phyloP scores from a whole-genome alignment of 2,797 vertebrate genomes.

The Periparus ater region DNA sequence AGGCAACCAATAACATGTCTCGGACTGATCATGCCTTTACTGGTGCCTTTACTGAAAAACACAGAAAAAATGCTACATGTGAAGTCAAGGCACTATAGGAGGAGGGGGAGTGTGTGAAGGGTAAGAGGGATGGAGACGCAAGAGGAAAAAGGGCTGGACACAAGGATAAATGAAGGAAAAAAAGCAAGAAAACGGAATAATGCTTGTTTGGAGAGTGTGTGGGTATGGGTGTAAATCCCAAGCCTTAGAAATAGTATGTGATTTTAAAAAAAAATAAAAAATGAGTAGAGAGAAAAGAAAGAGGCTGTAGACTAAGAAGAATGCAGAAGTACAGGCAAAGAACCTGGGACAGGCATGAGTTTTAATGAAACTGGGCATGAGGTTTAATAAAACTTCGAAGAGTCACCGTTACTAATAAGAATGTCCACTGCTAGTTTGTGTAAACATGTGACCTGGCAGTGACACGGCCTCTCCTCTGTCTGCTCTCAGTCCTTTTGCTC shows the following conservation, averaged over 20 bases:
- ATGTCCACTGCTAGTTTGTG: background rate
- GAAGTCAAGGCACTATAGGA: background rate
- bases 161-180: background rate
- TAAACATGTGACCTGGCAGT: background rate
- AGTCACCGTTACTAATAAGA: background rate
- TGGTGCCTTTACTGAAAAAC: background rate
- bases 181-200: background rate
- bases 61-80: background rate
- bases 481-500: background rate
- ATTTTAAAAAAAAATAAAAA: background rate
- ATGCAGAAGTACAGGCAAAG: background rate
- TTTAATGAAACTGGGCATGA: background rate
- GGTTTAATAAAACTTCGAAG: background rate
- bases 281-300: rapidly evolving
- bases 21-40: background rate
- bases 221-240: background rate
- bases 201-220: background rate
- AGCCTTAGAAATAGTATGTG: background rate
- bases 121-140: background rate
- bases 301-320: background rate
- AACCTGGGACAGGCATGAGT: background rate
- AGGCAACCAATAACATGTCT: background rate
- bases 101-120: background rate
- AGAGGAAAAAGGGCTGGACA: background rate
- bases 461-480: background rate